phyloP scores from a whole-genome alignment of 1,140 invertebrate species.

The Drosophila dunni region DNA sequence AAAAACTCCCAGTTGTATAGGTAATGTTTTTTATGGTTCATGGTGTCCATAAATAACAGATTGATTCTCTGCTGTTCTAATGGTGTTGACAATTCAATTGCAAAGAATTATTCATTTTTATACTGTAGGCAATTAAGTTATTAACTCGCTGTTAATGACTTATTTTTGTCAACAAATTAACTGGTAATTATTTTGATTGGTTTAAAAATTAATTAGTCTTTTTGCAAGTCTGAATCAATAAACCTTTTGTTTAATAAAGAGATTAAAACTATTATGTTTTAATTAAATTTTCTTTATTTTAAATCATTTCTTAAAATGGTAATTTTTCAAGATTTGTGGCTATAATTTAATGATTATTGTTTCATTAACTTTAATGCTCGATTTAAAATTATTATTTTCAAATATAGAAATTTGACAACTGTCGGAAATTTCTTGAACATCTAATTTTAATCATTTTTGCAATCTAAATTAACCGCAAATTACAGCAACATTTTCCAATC shows the following conservation, averaged over 20 bases:
- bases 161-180: not conserved
- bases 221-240: too few species aligned
- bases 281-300: too few species aligned
- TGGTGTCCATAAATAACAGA: slow-evolving; percentile 21
- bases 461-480: slow-evolving; percentile 27
- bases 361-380: too few species aligned
- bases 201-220: too few species aligned
- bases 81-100: slow-evolving; percentile 20
- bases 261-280: too few species aligned
- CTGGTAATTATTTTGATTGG: too few species aligned
- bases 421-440: not conserved
- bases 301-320: too few species aligned
- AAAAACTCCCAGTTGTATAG: not conserved
- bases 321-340: too few species aligned
- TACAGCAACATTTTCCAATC: slow-evolving; percentile 8
- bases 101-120: not conserved
- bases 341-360: too few species aligned
- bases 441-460: slow-evolving; percentile 7
- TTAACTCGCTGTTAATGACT: not conserved
- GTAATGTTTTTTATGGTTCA: slow-evolving; percentile 21
- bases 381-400: not conserved
- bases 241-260: too few species aligned
- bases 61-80: slow-evolving; percentile 1
- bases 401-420: not conserved
- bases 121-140: not conserved